Evolutionary conservation across 2,888 invertebrate genomes (phyloP), one percentile per base, ranked within the genome.

Genomic region (Papilio demoleus): DNA sequence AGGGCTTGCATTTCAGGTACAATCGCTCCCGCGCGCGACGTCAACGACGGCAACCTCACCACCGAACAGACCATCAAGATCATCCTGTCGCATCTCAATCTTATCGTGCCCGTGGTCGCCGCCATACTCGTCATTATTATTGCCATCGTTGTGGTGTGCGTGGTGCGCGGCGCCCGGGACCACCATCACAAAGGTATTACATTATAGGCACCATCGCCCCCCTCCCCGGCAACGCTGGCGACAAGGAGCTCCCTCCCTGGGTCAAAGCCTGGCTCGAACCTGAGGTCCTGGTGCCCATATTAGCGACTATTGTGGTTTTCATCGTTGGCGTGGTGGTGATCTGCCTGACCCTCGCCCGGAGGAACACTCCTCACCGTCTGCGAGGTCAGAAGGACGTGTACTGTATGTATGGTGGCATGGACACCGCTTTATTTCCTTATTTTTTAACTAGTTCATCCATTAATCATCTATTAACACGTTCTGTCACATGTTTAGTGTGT

Each of bases 81-180:
- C 84, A 95, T 97, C 89, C 95, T 97, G 92, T 95, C 97, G 81
- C 97, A 98, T 93, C 95, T 98, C 86, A 97, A 97, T 94, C 95
- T 98, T 85, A 97, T 98, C 93, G 97, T 98, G 82, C 98, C 98
- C 68, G 97, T 98, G 81, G 96, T 97, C 87, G 97, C 97, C 77
- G 97, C 97, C 80, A 94, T 97, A 79, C 94, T 98, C 83, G 97
- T 98, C 93, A 97, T 98, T 90, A 96, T 98, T 88, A 96, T 98
- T 90, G 98, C 98, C 82, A 95, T 98, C 86, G 95, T 97, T 87
- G 97, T 98, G 87, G 97, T 98, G 86, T 97, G 97, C 95, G 97
- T 97, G 81, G 95, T 97, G 79, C 95, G 96, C 83, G 96, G 97
- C 84, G 96, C 97, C 88, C 95, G 96, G 93, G 94, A 95, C 86